Evolutionary conservation across 2,797 vertebrate genomes (phyloP).

Genomic region (Falco peregrinus): DNA sequence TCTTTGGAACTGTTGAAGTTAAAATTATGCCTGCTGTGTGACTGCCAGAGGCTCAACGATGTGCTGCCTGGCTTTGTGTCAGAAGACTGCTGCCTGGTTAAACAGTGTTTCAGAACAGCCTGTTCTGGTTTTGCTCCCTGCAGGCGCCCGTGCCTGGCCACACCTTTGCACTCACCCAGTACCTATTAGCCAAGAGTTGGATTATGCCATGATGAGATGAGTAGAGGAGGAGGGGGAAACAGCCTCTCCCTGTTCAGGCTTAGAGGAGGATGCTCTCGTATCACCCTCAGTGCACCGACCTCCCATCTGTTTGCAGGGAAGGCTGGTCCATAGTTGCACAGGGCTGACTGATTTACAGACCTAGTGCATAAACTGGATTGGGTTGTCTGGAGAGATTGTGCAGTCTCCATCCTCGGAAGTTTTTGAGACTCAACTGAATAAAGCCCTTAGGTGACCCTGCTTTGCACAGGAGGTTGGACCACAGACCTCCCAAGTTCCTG

Average conservation of each 20-base stretch:
- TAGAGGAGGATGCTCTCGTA: not conserved
- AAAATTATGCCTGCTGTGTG: not conserved
- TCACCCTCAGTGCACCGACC: accelerated
- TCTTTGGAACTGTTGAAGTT: not conserved
- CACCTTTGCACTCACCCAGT: not conserved
- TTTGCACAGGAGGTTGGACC: accelerated
- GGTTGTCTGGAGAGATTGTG: not conserved
- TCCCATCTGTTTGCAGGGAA: accelerated
- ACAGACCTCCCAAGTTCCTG: not conserved
- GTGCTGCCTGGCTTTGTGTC: not conserved
- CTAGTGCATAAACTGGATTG: not conserved
- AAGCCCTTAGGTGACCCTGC: not conserved
- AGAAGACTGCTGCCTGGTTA: not conserved
- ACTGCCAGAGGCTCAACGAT: too few species aligned
- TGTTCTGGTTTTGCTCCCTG: too few species aligned
- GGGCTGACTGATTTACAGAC: not conserved
- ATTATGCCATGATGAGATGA: too few species aligned
- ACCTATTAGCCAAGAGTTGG: not conserved
- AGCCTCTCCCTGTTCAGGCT: not conserved
- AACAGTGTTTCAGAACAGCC: not conserved
- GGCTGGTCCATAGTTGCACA: not conserved
- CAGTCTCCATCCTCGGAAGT: not conserved
- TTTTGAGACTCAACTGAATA: not conserved
- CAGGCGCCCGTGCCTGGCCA: too few species aligned
- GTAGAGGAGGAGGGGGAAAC: not conserved